Percentiles rank a stretch among this genome's conserved stretches.
phyloP scores from a whole-genome alignment of 2,797 vertebrate genomes.

The Gallirallus australis region DNA sequence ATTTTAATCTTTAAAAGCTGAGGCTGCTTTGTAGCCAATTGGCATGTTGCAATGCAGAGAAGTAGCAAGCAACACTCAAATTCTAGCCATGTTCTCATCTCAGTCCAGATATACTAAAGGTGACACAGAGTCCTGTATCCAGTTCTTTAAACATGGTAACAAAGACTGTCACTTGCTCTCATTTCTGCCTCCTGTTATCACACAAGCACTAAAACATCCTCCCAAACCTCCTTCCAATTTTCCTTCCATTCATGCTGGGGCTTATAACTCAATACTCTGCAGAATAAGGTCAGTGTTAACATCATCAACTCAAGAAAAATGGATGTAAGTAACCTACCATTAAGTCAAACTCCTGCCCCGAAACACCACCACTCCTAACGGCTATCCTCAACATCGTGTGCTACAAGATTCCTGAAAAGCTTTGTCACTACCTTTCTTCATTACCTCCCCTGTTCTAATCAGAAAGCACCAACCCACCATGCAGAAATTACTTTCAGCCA shows the following conservation, averaged over 20 bases:
- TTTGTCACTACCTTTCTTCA: neutral
- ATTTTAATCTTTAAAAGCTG: neutral
- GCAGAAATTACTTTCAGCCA: neutral
- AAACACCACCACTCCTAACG: neutral
- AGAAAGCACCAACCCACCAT: neutral
- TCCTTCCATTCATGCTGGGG: neutral
- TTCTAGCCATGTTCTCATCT: neutral
- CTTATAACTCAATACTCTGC: neutral
- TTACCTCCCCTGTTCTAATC: neutral
- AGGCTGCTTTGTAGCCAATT: neutral
- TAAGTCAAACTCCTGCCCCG: neutral
- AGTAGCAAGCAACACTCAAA: neutral
- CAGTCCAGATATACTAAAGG: neutral
- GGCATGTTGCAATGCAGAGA: neutral
- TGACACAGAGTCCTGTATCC: neutral
- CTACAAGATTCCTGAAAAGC: neutral
- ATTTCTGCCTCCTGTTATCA: neutral
- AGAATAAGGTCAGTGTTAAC: neutral
- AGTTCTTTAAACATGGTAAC: neutral
- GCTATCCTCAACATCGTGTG: neutral
- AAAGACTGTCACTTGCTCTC: neutral
- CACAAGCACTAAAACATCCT: neutral
- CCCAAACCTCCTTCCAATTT: accelerated
- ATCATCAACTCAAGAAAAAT: neutral
- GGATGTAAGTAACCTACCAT: neutral